Percentiles rank a stretch among this genome's conserved stretches.
phyloP scores from a whole-genome alignment of 2,797 vertebrate species.

The Synanceia verrucosa region DNA sequence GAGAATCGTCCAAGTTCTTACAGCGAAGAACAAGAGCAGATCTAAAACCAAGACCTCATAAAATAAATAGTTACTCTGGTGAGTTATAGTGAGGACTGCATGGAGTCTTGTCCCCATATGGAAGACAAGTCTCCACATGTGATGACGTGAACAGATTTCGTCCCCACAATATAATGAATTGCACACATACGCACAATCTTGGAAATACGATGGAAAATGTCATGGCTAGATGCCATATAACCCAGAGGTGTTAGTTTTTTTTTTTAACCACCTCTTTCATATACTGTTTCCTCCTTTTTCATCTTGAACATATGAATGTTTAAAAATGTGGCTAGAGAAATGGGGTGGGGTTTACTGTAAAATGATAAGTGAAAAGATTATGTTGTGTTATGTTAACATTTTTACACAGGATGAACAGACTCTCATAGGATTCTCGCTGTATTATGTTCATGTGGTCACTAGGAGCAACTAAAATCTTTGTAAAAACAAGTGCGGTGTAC shows the following conservation, averaged over 20 bases:
- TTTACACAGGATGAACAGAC: background rate
- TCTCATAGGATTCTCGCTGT: background rate
- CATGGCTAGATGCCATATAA: constrained; percentile 48
- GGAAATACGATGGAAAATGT: constrained; percentile 16
- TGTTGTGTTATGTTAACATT: constrained; percentile 16
- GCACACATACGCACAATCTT: constrained; percentile 1
- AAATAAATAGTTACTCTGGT: constrained; percentile 7
- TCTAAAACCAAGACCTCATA: background rate
- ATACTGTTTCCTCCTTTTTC: background rate
- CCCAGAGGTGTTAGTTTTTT: constrained; percentile 31
- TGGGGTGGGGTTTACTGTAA: background rate
- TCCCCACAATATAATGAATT: constrained; percentile 17
- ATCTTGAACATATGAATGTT: constrained; percentile 7
- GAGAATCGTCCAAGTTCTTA: background rate
- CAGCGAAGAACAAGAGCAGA: background rate
- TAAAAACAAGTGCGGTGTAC: constrained; percentile 45
- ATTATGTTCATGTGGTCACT: constrained; percentile 36
- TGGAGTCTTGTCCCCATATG: constrained; percentile 14
- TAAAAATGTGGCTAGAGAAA: background rate
- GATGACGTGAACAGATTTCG: constrained; percentile 31
- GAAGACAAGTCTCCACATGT: constrained; percentile 14
- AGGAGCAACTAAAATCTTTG: constrained; percentile 41
- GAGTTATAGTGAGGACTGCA: background rate
- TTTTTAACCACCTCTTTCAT: background rate
- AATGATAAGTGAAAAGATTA: background rate